Evolutionary conservation across 2,888 invertebrate genomes (phyloP).

Genomic region (Leistus spinibarbis): DNA sequence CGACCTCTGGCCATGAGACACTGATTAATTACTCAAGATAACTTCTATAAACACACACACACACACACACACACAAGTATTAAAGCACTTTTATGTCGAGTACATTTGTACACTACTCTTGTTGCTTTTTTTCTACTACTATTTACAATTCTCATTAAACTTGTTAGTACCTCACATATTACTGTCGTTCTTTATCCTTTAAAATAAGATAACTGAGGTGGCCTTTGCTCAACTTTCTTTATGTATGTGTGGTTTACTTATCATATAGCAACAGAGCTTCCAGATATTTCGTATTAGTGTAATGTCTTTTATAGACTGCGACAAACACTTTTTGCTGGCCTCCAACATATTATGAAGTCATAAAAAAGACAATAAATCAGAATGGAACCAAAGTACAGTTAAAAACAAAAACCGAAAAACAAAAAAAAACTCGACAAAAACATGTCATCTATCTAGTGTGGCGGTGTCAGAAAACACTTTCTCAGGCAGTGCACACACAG

Average conservation of each 20-base stretch:
- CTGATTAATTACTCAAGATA: conserved; percentile 28
- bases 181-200: background rate
- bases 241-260: too few relatives aligned
- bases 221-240: too few relatives aligned
- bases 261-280: background rate
- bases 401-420: background rate
- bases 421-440: too few relatives aligned
- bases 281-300: background rate
- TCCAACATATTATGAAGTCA: background rate
- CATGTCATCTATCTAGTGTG: background rate
- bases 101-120: background rate
- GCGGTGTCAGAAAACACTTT: background rate
- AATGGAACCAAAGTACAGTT: background rate
- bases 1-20: conserved; percentile 16
- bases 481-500: background rate
- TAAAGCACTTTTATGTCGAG: background rate
- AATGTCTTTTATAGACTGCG: background rate
- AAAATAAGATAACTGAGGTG: too few relatives aligned
- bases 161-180: background rate
- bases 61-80: background rate
- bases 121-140: conserved; percentile 1
- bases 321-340: background rate
- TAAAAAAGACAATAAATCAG: background rate
- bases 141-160: conserved; percentile 20
- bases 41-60: background rate